phyloP scores from a whole-genome alignment of 2,888 invertebrate species.

The Pseudanteris insignis region DNA sequence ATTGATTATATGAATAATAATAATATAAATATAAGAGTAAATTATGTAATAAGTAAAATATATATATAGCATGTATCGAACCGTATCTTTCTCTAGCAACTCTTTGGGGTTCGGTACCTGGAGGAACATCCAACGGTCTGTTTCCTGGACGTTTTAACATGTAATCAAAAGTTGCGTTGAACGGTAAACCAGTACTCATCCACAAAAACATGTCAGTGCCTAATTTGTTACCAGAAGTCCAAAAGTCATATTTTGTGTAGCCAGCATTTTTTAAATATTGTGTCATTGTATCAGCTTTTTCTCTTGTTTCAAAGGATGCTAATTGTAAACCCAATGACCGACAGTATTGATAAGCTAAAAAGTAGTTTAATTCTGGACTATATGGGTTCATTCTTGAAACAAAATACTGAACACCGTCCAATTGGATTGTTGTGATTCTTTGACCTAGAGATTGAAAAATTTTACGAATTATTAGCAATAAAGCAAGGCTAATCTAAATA shows the following conservation, averaged over 20 bases:
- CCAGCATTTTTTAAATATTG: constrained; percentile 85
- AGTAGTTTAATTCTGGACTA: constrained; percentile 86
- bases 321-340: constrained; percentile 85
- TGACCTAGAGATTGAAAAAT: too few relatives aligned
- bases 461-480: too few relatives aligned
- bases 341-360: constrained; percentile 88
- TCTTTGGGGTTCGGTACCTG: constrained; percentile 80
- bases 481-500: too few relatives aligned
- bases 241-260: constrained; percentile 84
- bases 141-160: constrained; percentile 72
- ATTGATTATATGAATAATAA: too few relatives aligned
- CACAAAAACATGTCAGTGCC: constrained; percentile 88
- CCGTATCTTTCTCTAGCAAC: constrained; percentile 78
- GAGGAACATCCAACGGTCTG: constrained; percentile 71
- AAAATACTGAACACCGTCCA: constrained; percentile 87
- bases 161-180: constrained; percentile 88
- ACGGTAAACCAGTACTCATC: constrained; percentile 89
- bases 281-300: constrained; percentile 86
- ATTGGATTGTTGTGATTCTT: constrained; percentile 86
- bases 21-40: too few relatives aligned
- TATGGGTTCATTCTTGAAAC: constrained; percentile 88
- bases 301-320: constrained; percentile 85
- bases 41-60: too few relatives aligned
- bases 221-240: constrained; percentile 88
- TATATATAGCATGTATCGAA: constrained; percentile 16